Conservation (phyloP, 2,888 invertebrate species). For the Pachliopta kotzebuea region DNA sequence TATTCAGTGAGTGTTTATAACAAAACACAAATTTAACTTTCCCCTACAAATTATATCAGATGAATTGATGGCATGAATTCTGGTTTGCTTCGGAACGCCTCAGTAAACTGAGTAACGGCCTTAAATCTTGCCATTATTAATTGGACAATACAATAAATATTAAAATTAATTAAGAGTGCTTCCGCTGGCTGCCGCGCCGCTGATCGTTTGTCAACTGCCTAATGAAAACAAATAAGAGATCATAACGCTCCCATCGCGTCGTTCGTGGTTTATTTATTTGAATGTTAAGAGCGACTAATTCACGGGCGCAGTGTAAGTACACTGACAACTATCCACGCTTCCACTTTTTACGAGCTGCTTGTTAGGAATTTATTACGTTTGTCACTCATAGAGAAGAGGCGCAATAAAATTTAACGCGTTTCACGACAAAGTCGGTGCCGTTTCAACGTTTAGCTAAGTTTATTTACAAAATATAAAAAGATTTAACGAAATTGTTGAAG, state of each 20-base stretch:
- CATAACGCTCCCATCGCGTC: conserved; percentile 38
- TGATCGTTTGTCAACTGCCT: conserved; percentile 42
- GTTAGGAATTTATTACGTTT: conserved; percentile 65
- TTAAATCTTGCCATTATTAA: conserved; percentile 46
- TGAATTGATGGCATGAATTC: background rate
- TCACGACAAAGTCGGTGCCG: conserved; percentile 2
- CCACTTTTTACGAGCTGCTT: conserved; percentile 64
- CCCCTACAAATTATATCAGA: background rate
- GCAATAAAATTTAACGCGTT: conserved; percentile 55
- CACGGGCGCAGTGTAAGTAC: conserved; percentile 59
- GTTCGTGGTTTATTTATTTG: conserved; percentile 57
- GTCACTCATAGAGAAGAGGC: conserved; percentile 53
- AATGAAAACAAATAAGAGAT: conserved; percentile 44
- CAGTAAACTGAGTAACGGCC: conserved; percentile 38
- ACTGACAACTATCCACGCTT: conserved; percentile 62
- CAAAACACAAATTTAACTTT: too few species aligned
- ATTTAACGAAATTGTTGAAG: background rate
- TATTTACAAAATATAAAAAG: conserved; percentile 31
- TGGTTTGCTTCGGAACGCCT: background rate
- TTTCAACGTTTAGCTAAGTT: conserved; percentile 45
- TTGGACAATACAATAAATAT: conserved; percentile 56
- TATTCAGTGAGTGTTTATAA: too few species aligned
- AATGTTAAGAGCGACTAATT: conserved; percentile 63
- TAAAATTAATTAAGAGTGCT: conserved; percentile 51
- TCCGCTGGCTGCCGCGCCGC: conserved; percentile 1